phyloP scores from a whole-genome alignment of 2,113 vertebrate species.

The Platysternon megacephalum region DNA sequence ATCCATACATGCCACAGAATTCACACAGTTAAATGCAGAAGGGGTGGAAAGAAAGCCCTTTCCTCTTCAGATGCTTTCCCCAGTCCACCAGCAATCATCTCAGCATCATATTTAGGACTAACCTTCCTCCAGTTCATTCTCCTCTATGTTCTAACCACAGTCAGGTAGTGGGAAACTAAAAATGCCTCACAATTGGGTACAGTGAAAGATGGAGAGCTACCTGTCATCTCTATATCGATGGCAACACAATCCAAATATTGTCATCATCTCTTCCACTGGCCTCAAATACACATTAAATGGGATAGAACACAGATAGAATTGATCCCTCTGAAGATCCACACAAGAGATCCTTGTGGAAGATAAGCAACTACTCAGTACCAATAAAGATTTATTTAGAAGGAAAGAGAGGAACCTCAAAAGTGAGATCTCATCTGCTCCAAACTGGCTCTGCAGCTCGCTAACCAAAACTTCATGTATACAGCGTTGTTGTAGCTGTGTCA shows the following conservation, averaged over 20 bases:
- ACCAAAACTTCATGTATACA: too few relatives aligned
- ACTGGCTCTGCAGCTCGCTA: too few relatives aligned
- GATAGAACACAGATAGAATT: neutral
- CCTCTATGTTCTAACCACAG: neutral
- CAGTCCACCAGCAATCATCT: neutral
- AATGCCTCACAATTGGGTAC: neutral
- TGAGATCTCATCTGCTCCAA: too few relatives aligned
- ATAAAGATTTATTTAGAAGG: too few relatives aligned
- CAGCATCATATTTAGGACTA: rapidly evolving
- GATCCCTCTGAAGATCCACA: too few relatives aligned
- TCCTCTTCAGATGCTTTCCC: neutral
- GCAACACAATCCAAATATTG: neutral
- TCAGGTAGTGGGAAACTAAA: conserved; percentile 6
- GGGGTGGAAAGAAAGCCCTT: rapidly evolving
- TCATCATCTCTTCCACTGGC: neutral
- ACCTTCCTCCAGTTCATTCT: neutral
- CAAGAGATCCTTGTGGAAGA: too few relatives aligned
- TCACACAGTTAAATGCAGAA: neutral
- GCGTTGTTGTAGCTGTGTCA: too few relatives aligned
- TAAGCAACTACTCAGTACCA: too few relatives aligned
- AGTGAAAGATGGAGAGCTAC: neutral
- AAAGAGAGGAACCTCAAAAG: too few relatives aligned
- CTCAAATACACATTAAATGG: neutral
- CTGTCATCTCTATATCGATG: neutral
- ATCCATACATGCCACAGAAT: neutral